phyloP scores from a whole-genome alignment of 2,113 vertebrate genomes.

The Callipepla californica region DNA sequence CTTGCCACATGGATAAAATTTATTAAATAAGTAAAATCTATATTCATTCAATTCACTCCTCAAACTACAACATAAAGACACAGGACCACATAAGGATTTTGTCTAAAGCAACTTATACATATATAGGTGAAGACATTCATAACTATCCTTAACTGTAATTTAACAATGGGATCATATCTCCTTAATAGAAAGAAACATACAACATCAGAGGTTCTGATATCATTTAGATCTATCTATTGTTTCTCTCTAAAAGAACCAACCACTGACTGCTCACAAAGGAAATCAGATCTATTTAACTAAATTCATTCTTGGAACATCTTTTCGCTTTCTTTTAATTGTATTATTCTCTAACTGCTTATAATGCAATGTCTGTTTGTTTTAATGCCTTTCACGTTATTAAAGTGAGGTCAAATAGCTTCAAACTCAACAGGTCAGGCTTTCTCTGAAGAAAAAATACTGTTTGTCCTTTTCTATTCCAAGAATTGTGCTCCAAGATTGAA shows the following conservation, averaged over 20 bases:
- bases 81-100: not conserved
- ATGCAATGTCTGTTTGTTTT: not conserved
- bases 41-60: not conserved
- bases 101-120: not conserved
- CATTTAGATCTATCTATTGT: not conserved
- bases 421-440: not conserved
- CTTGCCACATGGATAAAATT: not conserved
- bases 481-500: not conserved
- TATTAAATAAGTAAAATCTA: not conserved
- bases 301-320: not conserved
- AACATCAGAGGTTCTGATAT: not conserved
- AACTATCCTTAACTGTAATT: not conserved
- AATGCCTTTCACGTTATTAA: not conserved
- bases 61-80: not conserved
- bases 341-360: not conserved
- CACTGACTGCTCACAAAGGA: not conserved
- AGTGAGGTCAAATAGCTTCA: not conserved
- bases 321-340: not conserved
- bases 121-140: not conserved
- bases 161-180: not conserved
- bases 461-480: not conserved
- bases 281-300: not conserved
- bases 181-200: not conserved
- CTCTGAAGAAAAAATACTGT: not conserved
- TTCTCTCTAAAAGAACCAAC: not conserved